Evolutionary conservation across 2,888 invertebrate genomes (phyloP).

Genomic region (Melipona bicolor): DNA sequence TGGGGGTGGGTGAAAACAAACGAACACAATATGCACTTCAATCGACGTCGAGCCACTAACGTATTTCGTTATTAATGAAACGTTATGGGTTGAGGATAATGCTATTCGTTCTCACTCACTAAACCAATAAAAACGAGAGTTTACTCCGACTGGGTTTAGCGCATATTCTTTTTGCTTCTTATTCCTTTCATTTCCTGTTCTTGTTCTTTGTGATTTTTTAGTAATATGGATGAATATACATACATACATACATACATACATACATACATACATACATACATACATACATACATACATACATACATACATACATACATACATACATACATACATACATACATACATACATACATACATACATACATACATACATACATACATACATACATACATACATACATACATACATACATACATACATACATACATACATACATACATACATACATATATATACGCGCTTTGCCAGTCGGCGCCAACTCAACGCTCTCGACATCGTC

Average conservation of each 20-base stretch:
- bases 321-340: too few relatives aligned
- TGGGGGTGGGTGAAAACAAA: slow-evolving; percentile 54
- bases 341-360: too few relatives aligned
- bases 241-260: too few relatives aligned
- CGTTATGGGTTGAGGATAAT: slow-evolving; percentile 31
- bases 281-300: too few relatives aligned
- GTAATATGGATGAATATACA: slow-evolving; percentile 12
- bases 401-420: too few relatives aligned
- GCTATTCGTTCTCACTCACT: slow-evolving; percentile 64
- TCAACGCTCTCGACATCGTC: slow-evolving; percentile 60
- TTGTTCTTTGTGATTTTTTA: neutral
- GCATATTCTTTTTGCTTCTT: slow-evolving; percentile 20
- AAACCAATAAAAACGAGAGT: slow-evolving; percentile 51
- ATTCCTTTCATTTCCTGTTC: neutral
- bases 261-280: too few relatives aligned
- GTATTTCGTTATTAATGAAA: slow-evolving; percentile 59
- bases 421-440: too few relatives aligned
- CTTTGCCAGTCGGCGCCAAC: slow-evolving; percentile 45
- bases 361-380: too few relatives aligned
- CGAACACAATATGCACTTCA: slow-evolving; percentile 61
- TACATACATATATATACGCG: neutral
- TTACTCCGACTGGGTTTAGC: slow-evolving; percentile 42
- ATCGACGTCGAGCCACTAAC: slow-evolving; percentile 60
- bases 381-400: too few relatives aligned
- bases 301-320: too few relatives aligned